Percentiles rank a stretch among this genome's conserved stretches.
Conservation (phyloP, 2,113 vertebrate genomes). For the Acinonyx jubatus region DNA sequence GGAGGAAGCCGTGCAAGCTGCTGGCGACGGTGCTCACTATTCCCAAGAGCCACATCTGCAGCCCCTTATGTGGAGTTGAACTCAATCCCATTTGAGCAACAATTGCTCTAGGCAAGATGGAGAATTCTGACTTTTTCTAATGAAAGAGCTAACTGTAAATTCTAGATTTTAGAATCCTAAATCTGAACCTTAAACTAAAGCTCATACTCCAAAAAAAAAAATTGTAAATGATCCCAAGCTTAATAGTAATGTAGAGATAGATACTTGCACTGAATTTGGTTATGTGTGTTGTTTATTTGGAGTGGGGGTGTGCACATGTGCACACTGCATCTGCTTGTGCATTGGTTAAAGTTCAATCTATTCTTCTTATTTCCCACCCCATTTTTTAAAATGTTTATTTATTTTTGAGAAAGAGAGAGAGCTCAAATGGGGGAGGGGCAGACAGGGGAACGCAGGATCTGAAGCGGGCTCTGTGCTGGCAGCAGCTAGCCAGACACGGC, state of each 20-base stretch:
- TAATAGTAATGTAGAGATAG: background rate
- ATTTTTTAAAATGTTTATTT: background rate
- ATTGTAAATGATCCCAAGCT: background rate
- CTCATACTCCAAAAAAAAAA: background rate
- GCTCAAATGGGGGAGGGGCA: too few species aligned
- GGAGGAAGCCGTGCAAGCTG: background rate
- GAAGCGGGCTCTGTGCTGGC: too few species aligned
- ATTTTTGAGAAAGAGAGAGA: too few species aligned
- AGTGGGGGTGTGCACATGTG: fast-evolving
- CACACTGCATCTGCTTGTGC: background rate
- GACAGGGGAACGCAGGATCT: too few species aligned
- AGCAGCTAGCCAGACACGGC: too few species aligned
- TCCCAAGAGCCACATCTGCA: background rate
- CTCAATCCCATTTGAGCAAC: background rate
- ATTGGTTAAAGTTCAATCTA: background rate
- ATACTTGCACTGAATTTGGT: background rate
- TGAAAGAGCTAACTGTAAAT: background rate
- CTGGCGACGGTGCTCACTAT: fast-evolving
- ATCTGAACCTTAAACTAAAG: background rate
- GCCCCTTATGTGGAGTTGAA: background rate
- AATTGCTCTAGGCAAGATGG: background rate
- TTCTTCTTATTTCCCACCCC: background rate
- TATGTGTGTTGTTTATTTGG: background rate
- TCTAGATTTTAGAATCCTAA: background rate
- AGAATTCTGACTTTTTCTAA: background rate